Evolutionary conservation across 2,888 invertebrate species (phyloP).

Genomic region (Hydroisotoma schaefferi): DNA sequence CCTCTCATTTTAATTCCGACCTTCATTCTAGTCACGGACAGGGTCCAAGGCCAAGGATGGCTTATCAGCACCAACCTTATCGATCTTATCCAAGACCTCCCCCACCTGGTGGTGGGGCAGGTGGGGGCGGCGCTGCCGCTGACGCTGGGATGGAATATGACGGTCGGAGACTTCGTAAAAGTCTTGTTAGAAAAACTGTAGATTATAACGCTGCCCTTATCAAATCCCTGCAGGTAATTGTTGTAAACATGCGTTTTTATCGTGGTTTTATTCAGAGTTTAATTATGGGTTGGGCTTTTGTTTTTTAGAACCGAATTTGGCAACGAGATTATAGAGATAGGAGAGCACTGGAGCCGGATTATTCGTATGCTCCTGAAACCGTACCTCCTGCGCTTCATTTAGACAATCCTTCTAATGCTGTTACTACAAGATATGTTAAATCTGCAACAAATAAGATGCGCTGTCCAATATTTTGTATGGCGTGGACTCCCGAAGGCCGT

Average conservation of each 20-base stretch:
- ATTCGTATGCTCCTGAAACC: conserved; percentile 88
- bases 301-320: conserved; percentile 79
- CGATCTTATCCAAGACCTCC: conserved; percentile 54
- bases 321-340: conserved; percentile 88
- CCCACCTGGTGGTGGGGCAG: conserved; percentile 32
- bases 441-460: conserved; percentile 99
- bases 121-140: conserved; percentile 20
- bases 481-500: conserved; percentile 99
- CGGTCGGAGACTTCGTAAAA: conserved; percentile 91
- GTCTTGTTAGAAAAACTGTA: conserved; percentile 95
- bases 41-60: conserved; percentile 34
- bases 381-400: conserved; percentile 90
- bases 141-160: conserved; percentile 68
- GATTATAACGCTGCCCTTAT: conserved; percentile 96
- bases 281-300: conserved; percentile 1
- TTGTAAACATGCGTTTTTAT: background rate
- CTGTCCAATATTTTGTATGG: conserved; percentile 97
- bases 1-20: conserved; percentile 7
- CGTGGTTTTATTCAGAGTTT: background rate
- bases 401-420: conserved; percentile 94
- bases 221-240: conserved; percentile 76
- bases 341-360: conserved; percentile 87
- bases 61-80: conserved; percentile 56
- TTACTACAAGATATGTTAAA: conserved; percentile 78
- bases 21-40: conserved; percentile 22